Evolutionary conservation across 1,140 invertebrate genomes (phyloP).

Genomic region (Dreissena rostriformis): DNA sequence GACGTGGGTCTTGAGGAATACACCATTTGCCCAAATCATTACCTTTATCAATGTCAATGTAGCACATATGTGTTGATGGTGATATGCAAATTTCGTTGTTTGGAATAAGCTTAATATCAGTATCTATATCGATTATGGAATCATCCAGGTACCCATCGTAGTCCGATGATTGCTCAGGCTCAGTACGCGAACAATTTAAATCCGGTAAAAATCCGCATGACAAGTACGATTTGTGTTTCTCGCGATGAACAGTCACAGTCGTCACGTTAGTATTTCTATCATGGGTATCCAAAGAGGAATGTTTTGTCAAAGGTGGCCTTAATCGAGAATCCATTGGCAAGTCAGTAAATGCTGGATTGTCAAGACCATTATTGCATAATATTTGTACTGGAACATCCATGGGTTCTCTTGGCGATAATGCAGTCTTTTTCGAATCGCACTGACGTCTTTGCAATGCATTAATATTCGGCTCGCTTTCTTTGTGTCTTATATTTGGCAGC

Average conservation of each 20-base stretch:
- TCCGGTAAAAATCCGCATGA: slow-evolving; percentile 22
- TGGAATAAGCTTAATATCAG: slow-evolving; percentile 18
- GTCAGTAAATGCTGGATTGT: slow-evolving; percentile 62
- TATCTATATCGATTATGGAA: slow-evolving; percentile 45
- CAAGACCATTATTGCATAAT: slow-evolving; percentile 48
- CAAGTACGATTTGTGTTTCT: not conserved
- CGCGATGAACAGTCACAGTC: slow-evolving; percentile 43
- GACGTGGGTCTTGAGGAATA: not conserved
- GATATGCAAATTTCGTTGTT: slow-evolving; percentile 14
- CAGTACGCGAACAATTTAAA: slow-evolving; percentile 9
- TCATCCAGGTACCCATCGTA: slow-evolving; percentile 13
- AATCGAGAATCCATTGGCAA: slow-evolving; percentile 51
- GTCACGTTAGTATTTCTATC: slow-evolving; percentile 45
- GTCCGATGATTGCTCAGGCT: slow-evolving; percentile 17
- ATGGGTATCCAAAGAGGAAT: slow-evolving; percentile 46
- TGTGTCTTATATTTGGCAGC: slow-evolving; percentile 71
- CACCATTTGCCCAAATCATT: not conserved
- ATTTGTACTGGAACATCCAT: slow-evolving; percentile 46
- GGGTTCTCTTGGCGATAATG: slow-evolving; percentile 26
- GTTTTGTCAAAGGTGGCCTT: slow-evolving; percentile 29
- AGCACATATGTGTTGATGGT: not conserved
- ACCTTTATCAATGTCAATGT: not conserved
- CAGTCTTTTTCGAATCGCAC: not conserved
- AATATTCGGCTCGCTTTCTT: slow-evolving; percentile 46
- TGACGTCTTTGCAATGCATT: not conserved